Evolutionary conservation across 2,888 invertebrate genomes (phyloP).

Genomic region (Drosophila macrospina): DNA sequence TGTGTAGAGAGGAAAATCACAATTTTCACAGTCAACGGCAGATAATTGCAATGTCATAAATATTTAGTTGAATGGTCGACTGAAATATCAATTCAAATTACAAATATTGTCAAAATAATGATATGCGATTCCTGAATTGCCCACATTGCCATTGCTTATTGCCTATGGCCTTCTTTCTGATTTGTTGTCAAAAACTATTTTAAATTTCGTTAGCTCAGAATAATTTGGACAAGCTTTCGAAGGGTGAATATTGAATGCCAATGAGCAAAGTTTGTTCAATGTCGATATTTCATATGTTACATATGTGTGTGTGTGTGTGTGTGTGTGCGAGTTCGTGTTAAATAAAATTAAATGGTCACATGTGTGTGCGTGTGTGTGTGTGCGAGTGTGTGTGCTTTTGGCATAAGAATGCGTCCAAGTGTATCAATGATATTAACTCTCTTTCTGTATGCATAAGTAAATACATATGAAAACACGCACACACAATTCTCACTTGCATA

Average conservation of each 20-base stretch:
- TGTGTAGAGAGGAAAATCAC: conserved; percentile 8
- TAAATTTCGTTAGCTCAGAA: conserved; percentile 2
- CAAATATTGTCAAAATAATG: conserved; percentile 21
- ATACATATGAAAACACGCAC: conserved; percentile 33
- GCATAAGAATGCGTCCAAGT: conserved; percentile 66
- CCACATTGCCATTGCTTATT: neutral
- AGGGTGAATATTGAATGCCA: conserved; percentile 24
- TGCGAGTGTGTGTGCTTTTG: conserved; percentile 11
- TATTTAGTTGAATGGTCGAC: conserved; percentile 4
- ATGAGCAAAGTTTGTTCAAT: conserved; percentile 18
- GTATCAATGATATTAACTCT: conserved; percentile 64
- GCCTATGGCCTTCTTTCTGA: neutral
- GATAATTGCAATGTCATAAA: conserved; percentile 23
- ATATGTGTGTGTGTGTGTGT: neutral
- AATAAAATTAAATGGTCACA: conserved; percentile 35
- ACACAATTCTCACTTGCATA: conserved; percentile 12
- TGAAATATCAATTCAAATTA: conserved; percentile 10
- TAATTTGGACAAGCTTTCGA: conserved; percentile 6
- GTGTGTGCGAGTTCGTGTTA: conserved; percentile 16
- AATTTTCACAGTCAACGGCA: conserved; percentile 1
- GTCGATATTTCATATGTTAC: conserved; percentile 9
- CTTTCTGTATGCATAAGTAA: conserved; percentile 31
- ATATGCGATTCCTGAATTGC: neutral
- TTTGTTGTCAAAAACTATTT: conserved; percentile 8
- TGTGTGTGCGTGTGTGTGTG: conserved; percentile 1